A percentile compares a stretch with the other conserved stretches of the same genome.
Evolutionary conservation across 2,797 vertebrate genomes (phyloP).

Genomic region (Ammospiza maritima): DNA sequence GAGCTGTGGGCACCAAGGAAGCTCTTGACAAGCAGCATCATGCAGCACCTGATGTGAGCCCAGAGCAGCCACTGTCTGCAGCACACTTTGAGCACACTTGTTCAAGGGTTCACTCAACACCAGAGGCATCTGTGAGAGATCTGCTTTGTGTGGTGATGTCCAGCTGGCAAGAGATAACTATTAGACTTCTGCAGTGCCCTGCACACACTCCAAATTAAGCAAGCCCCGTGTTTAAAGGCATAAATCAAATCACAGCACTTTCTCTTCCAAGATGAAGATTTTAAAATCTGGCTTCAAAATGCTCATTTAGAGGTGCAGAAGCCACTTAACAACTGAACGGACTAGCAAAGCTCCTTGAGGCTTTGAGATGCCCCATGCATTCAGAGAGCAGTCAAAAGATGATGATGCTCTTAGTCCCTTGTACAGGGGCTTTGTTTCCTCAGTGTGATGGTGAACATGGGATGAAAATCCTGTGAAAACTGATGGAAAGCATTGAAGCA

Average conservation of each 20-base stretch:
- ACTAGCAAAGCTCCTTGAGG: background rate
- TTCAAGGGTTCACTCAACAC: background rate
- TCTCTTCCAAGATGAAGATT: background rate
- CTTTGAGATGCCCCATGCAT: background rate
- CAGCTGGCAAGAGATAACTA: conserved; percentile 20
- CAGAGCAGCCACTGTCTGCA: background rate
- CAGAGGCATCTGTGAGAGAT: background rate
- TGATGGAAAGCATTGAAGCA: background rate
- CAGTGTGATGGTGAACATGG: background rate
- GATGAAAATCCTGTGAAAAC: background rate
- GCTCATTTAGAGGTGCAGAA: background rate
- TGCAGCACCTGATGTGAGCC: background rate
- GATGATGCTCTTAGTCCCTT: background rate
- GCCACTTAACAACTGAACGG: background rate
- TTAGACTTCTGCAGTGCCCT: background rate
- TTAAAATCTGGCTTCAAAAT: background rate
- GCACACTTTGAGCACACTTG: background rate
- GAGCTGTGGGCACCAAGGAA: background rate
- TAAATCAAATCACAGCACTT: background rate
- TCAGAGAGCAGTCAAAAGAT: background rate
- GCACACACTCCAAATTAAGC: background rate
- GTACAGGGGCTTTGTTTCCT: background rate
- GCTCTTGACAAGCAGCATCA: conserved; percentile 10
- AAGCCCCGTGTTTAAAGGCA: background rate
- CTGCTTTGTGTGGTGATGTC: background rate